Base-by-base conservation (phyloP, 30 jellyfish, hydroid and myxozoan genomes). In the Chironex yamaguchii region DNA sequence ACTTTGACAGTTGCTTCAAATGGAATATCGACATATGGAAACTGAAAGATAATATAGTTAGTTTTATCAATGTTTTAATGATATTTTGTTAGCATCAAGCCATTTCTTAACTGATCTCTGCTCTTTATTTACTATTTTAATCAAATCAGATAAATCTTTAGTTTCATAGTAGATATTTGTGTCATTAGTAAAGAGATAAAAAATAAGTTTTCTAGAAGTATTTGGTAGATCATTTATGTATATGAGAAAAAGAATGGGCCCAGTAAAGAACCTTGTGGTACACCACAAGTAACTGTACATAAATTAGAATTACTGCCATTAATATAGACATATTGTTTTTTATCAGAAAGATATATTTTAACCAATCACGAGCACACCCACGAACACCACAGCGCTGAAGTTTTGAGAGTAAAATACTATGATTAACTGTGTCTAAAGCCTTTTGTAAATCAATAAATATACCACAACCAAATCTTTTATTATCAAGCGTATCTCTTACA, bases 181-280 rank as follows among this genome's bases (percentile, higher is more conserved):
- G 87, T 77, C 89, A 77, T 52, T 83, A 51, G 89, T 67, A 63
- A 63, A 79, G 62, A 79, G 85, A 36, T 36, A 49, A 29, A 49
- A 64, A 31, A 58, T 62, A 64, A 79, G 85, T 51, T 50, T 63
- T 50, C 58, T 52, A 20, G 89, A 77, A 27, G 65, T 51, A 73
- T 42, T 49, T 51, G 89, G 70, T 65, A 77, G 28, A 65, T 54
- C 85, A 54, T 54, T 77, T 6, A 77, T 77, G 49, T 77, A 77
- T 31, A 77, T n/a, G n/a, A n/a, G n/a, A n/a, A n/a, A n/a, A n/a
- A n/a, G n/a, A n/a, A n/a, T n/a, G n/a, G n/a, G n/a, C n/a, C n/a
- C n/a, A n/a, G n/a, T n/a, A n/a, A n/a, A n/a, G n/a, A n/a, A n/a
- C n/a, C n/a, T n/a, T n/a, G n/a, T n/a, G n/a, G n/a, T 23, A 79